These are phyloP conservation scores for Silurus lanzhouensis DNA, from an alignment of 2,797 vertebrate species.

Conservation along the genomic window DNA sequence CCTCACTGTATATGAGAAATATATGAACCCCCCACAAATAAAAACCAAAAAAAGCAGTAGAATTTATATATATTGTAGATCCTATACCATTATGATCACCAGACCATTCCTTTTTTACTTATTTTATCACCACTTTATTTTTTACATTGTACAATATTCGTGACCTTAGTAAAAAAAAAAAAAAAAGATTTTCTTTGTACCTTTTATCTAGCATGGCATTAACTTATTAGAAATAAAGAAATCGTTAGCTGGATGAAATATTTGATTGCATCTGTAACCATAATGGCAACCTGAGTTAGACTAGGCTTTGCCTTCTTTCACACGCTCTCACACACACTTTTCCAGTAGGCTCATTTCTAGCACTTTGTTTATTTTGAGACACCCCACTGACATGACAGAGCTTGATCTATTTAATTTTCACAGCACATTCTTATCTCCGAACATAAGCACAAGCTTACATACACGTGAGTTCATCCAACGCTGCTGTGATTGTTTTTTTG, in stretches of 20 bases:
- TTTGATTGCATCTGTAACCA: neutral
- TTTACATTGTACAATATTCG: neutral
- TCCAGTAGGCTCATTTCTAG: neutral
- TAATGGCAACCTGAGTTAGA: too few species aligned
- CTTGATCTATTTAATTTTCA: slow-evolving; percentile 13
- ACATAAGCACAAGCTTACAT: neutral
- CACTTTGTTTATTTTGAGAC: neutral
- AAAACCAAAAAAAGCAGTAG: too few species aligned
- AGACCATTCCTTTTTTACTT: too few species aligned
- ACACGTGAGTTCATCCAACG: neutral
- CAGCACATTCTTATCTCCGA: neutral
- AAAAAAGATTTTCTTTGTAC: neutral
- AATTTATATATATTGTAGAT: neutral
- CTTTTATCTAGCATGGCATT: neutral
- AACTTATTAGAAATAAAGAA: neutral
- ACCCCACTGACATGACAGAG: neutral
- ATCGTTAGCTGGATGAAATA: neutral
- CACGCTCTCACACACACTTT: neutral
- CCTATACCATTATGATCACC: neutral
- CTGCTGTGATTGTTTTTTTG: neutral
- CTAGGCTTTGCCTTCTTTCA: neutral
- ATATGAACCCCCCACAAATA: too few species aligned
- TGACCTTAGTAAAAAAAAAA: neutral
- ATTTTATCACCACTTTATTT: too few species aligned
- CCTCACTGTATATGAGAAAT: too few species aligned